These are phyloP conservation scores for Trididemnum nubilum DNA, from an alignment of 23 tunicate species.

Conservation along the genomic window DNA sequence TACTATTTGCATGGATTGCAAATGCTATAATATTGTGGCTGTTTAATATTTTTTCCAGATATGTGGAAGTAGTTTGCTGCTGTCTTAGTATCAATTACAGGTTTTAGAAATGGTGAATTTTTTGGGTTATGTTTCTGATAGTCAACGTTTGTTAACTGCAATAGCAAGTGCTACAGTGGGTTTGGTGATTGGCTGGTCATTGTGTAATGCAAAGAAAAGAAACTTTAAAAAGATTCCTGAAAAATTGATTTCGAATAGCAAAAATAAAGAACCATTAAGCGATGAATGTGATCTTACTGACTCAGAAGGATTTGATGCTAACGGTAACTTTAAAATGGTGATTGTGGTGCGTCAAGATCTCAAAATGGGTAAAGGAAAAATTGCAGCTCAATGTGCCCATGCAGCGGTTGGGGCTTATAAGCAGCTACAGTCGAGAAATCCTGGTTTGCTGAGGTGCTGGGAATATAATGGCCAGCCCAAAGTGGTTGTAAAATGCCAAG, in stretches of 20 bases:
- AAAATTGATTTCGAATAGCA: background rate
- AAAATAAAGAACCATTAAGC: background rate
- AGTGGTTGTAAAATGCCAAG: slow-evolving; percentile 77
- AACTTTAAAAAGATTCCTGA: background rate
- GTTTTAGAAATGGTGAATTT: too few species aligned
- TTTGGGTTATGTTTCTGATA: too few species aligned
- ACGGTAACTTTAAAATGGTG: slow-evolving; percentile 61
- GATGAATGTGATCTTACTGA: slow-evolving; percentile 21
- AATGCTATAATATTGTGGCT: too few species aligned
- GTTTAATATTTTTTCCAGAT: too few species aligned
- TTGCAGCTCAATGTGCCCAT: slow-evolving; percentile 90
- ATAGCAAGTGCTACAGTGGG: slow-evolving; percentile 62
- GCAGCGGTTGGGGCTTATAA: slow-evolving; percentile 91
- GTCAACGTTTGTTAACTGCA: slow-evolving; percentile 28
- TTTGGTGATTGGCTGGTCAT: slow-evolving; percentile 49
- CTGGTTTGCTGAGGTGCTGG: slow-evolving; percentile 46
- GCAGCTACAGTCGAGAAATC: slow-evolving; percentile 27
- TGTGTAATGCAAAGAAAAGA: slow-evolving; percentile 3
- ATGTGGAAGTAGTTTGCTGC: too few species aligned
- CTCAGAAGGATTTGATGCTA: background rate
- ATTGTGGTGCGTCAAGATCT: slow-evolving; percentile 85
- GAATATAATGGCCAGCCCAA: slow-evolving; percentile 87
- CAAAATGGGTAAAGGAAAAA: slow-evolving; percentile 91
- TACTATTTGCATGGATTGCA: too few species aligned
- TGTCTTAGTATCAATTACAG: too few species aligned